Evolutionary conservation across 2,888 invertebrate species (phyloP), one percentile per base, ranked within the genome.

Genomic region (Panorpa germanica): DNA sequence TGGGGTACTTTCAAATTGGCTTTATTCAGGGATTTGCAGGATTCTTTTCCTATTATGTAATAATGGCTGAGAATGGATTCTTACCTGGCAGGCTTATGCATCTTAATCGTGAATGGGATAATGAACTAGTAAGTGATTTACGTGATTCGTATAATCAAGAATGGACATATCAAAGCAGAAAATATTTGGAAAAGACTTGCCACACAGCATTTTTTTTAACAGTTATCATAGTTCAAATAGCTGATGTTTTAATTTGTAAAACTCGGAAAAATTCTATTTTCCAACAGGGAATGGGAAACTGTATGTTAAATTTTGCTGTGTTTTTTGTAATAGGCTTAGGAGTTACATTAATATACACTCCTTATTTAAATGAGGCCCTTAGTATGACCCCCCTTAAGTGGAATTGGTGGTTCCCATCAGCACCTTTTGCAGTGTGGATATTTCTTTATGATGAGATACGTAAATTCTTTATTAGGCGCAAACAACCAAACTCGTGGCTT

Each of bases 201-300:
- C 76, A 77, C 47, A 73, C 80, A 2, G 71, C 75, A 20, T 82
- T 76, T 53, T 82, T 80, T 43, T 65, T 77, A 4, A 65, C 76
- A 7, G 63, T 78, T 34, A 77, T 80, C 26, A 60, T 73, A 45
- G 74, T 74, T 26, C 81, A 82, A 51, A 67, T 76, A 53, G 70
- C 77, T 9, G 78, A 82, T 52, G 63, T 74, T 34, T 67, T 81
- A 37, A 73, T 80, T 42, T 77, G 78, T 48, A 81, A 81, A 50
- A 81, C 78, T 1, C 58, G 78, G 35, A 59, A 76, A 39, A 64
- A 76, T 42, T 78, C 80, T 1, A 50, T 82, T 19, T 43, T 74
- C 28, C 68, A 72, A 40, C 80, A 81, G 45, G 76, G 78, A 36
- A 80, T 82, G 78, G 65, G 52, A 15, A 75, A 75, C 41, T 65